Conservation (phyloP, 2,888 invertebrate genomes). For the Leptopilina syphax region DNA sequence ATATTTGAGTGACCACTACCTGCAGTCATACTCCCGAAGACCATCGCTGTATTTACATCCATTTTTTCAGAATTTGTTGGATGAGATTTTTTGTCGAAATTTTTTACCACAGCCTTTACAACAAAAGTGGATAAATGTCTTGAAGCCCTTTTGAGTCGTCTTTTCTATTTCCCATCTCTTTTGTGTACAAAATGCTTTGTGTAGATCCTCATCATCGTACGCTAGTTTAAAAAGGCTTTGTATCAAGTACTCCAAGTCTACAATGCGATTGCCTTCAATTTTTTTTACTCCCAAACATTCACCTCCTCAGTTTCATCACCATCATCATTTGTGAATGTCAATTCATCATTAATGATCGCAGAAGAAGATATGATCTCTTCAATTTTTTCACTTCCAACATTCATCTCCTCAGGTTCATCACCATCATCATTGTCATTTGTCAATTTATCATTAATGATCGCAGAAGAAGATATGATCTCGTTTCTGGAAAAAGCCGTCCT, state of each 20-base stretch:
- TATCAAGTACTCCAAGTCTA: not conserved
- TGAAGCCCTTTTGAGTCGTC: too few relatives aligned
- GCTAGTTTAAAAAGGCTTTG: not conserved
- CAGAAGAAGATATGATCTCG: not conserved
- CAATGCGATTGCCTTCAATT: conserved; percentile 15
- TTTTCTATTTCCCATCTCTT: not conserved
- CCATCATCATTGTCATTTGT: not conserved
- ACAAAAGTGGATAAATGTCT: not conserved
- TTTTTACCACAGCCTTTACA: not conserved
- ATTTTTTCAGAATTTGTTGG: not conserved
- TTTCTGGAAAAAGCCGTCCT: not conserved
- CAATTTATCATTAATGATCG: not conserved
- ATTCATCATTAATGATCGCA: too few relatives aligned
- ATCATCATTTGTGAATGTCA: too few relatives aligned
- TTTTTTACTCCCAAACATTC: too few relatives aligned
- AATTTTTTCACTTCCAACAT: too few relatives aligned
- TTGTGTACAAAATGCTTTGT: not conserved
- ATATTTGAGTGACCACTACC: too few relatives aligned
- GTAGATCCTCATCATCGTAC: not conserved
- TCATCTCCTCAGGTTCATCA: not conserved
- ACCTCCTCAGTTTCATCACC: too few relatives aligned
- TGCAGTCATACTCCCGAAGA: not conserved
- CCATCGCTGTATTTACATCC: not conserved
- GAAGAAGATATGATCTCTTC: too few relatives aligned
- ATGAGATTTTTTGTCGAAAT: not conserved